A percentile compares a stretch with the other conserved stretches of the same genome.
phyloP scores from a whole-genome alignment of 92 coral and sea anemone genomes.

The Heteractis magnifica region DNA sequence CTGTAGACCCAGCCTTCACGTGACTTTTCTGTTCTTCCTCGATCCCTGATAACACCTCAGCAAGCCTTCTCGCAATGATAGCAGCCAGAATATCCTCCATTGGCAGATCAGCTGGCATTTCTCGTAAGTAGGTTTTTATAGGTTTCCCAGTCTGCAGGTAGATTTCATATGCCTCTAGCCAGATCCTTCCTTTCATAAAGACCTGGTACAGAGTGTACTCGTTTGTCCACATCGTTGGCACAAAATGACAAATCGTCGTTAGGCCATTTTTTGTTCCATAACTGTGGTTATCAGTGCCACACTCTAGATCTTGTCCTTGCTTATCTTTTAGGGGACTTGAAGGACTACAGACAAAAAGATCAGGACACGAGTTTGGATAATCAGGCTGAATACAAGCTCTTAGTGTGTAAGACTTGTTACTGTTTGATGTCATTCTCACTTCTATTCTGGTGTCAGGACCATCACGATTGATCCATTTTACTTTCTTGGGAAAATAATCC shows the following conservation, averaged over 20 bases:
- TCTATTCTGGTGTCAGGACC: conserved; percentile 7
- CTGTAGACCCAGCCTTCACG: not conserved
- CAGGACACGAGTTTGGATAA: conserved; percentile 74
- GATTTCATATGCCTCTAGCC: conserved; percentile 88
- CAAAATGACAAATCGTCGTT: conserved; percentile 68
- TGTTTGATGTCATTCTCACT: conserved; percentile 14
- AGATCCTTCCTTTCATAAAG: conserved; percentile 78
- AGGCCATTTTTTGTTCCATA: conserved; percentile 56
- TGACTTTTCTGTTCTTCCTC: not conserved
- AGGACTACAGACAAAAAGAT: conserved; percentile 60
- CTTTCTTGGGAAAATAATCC: conserved; percentile 13
- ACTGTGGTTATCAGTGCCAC: conserved; percentile 19
- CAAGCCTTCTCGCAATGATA: not conserved
- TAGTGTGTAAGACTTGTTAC: conserved; percentile 51
- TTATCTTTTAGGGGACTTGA: conserved; percentile 24
- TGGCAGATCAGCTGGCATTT: conserved; percentile 33
- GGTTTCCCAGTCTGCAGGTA: conserved; percentile 69
- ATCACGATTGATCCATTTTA: conserved; percentile 20
- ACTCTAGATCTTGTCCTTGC: not conserved
- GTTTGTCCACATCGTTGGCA: conserved; percentile 58
- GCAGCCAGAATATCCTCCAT: not conserved
- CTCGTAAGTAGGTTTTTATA: conserved; percentile 46
- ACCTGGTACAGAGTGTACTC: conserved; percentile 71
- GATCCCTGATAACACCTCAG: not conserved
- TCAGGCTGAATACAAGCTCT: conserved; percentile 64